phyloP scores from a whole-genome alignment of 1,140 invertebrate genomes.

The Drosophila triauraria region DNA sequence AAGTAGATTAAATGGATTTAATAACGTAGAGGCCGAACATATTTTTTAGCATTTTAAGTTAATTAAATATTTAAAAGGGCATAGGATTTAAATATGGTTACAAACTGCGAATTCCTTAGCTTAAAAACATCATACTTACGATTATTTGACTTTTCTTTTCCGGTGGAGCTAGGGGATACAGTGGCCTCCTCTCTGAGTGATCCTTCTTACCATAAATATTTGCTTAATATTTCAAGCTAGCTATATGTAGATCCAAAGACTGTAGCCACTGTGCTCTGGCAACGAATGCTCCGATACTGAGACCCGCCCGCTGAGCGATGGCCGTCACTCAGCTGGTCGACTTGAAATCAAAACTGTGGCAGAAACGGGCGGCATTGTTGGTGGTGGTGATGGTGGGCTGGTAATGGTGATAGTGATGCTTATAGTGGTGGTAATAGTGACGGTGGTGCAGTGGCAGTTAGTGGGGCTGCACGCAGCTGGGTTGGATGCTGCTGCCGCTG shows the following conservation, averaged over 20 bases:
- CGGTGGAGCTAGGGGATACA: neutral
- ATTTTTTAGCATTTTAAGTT: too few relatives aligned
- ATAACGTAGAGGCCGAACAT: too few relatives aligned
- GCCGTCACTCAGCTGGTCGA: constrained; percentile 59
- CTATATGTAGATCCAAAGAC: neutral
- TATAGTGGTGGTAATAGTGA: constrained; percentile 3
- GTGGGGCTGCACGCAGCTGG: constrained; percentile 47
- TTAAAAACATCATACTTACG: too few relatives aligned
- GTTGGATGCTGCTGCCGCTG: constrained; percentile 51
- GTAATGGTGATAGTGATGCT: constrained; percentile 9
- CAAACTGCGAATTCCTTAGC: too few relatives aligned
- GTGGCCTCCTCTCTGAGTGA: too few relatives aligned
- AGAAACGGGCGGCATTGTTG: constrained; percentile 43
- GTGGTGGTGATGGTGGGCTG: constrained; percentile 34
- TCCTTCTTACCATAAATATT: too few relatives aligned
- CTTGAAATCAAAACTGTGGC: constrained; percentile 80
- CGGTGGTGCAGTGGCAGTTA: constrained; percentile 9
- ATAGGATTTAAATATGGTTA: too few relatives aligned
- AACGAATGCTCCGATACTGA: constrained; percentile 21
- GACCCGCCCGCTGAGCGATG: constrained; percentile 45
- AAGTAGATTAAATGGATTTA: too few relatives aligned
- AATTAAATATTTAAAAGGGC: too few relatives aligned
- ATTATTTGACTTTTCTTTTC: neutral
- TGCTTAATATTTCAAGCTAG: neutral
- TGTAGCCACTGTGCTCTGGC: neutral